Percentiles rank a stretch among this genome's conserved stretches.
Evolutionary conservation across 2,113 vertebrate genomes (phyloP).

Genomic region (Dromaius novaehollandiae): DNA sequence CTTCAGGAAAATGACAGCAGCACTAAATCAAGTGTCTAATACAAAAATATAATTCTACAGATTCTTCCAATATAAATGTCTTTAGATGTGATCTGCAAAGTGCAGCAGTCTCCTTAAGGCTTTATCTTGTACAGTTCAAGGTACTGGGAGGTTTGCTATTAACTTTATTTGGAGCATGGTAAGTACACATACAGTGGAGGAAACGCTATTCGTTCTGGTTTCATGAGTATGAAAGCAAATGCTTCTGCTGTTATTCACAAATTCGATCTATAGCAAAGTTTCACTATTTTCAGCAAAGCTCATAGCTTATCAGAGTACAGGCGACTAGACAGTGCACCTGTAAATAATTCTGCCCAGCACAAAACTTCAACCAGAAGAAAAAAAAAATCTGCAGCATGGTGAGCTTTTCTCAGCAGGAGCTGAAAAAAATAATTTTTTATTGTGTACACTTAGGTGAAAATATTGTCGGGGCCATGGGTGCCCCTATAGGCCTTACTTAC

Average conservation of each 20-base stretch:
- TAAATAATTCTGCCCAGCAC: neutral
- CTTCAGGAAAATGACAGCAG: conserved; percentile 3
- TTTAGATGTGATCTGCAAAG: neutral
- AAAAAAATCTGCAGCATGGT: neutral
- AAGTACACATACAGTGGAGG: neutral
- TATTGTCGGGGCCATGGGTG: too few relatives aligned
- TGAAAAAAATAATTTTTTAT: neutral
- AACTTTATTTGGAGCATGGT: neutral
- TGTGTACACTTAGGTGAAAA: neutral
- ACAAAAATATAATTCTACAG: conserved; percentile 18
- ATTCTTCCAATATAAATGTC: conserved; percentile 7
- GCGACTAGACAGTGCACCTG: neutral
- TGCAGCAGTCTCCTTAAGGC: neutral
- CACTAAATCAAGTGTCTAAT: conserved; percentile 25
- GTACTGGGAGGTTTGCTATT: neutral
- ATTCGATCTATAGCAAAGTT: neutral
- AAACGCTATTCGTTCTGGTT: neutral
- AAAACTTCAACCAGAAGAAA: neutral
- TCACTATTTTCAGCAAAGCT: neutral
- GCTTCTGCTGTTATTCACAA: neutral
- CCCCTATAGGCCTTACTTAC: neutral
- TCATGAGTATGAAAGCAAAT: neutral
- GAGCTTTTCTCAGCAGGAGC: neutral
- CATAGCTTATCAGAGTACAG: neutral
- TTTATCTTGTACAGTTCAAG: neutral